These are phyloP conservation scores for Euschistus heros DNA, from an alignment of 1,140 invertebrate genomes.

Conservation along the genomic window DNA sequence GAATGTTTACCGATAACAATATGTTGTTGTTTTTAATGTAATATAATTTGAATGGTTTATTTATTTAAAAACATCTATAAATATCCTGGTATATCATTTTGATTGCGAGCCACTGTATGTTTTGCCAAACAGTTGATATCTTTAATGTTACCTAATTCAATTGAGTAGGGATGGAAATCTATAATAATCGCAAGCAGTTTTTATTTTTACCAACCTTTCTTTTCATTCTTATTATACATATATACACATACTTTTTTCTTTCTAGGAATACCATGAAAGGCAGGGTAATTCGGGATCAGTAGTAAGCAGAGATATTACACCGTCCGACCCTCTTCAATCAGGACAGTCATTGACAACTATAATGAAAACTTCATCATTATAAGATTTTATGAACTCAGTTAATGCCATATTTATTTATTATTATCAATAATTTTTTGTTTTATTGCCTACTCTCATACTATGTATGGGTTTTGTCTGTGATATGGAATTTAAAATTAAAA, in stretches of 20 bases:
- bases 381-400: not conserved
- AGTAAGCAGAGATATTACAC: not conserved
- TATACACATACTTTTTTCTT: not conserved
- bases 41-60: too few relatives aligned
- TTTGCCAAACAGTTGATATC: too few relatives aligned
- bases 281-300: constrained; percentile 10
- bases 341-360: constrained; percentile 12
- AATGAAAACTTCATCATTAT: constrained; percentile 22
- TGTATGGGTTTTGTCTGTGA: too few relatives aligned
- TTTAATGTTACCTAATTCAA: too few relatives aligned
- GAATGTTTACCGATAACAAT: too few relatives aligned
- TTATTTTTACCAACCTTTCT: not conserved
- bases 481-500: too few relatives aligned
- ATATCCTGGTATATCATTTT: too few relatives aligned
- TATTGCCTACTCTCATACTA: too few relatives aligned
- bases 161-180: too few relatives aligned
- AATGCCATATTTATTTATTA: not conserved
- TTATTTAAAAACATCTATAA: too few relatives aligned
- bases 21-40: too few relatives aligned
- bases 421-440: not conserved
- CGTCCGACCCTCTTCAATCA: not conserved
- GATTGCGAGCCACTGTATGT: too few relatives aligned
- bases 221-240: not conserved
- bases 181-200: not conserved
- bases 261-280: constrained; percentile 28